These are phyloP conservation scores for Microtus ochrogaster DNA, from an alignment of 2,113 vertebrate genomes.

Conservation along the genomic window DNA sequence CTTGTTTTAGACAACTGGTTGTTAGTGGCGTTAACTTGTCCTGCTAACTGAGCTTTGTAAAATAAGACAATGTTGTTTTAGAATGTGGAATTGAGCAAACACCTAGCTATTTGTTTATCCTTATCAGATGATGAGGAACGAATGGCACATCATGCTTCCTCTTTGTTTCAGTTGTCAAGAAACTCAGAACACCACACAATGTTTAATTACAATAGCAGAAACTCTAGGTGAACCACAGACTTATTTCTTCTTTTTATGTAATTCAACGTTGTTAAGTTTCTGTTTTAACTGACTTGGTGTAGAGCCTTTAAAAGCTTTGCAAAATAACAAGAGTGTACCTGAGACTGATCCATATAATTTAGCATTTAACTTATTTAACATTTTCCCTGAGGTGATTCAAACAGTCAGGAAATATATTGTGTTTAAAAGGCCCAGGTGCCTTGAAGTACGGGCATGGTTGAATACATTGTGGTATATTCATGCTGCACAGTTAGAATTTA, in stretches of 20 bases:
- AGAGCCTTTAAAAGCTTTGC: slow-evolving; percentile 45
- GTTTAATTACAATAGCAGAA: slow-evolving; percentile 8
- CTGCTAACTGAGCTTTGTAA: slow-evolving; percentile 43
- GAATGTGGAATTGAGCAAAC: slow-evolving; percentile 41
- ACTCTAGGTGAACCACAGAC: neutral
- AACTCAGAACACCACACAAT: slow-evolving; percentile 38
- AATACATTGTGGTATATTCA: slow-evolving; percentile 23
- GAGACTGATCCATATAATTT: slow-evolving; percentile 50
- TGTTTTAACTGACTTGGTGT: slow-evolving; percentile 48
- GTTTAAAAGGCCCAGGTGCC: slow-evolving; percentile 55
- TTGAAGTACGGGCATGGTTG: slow-evolving; percentile 2
- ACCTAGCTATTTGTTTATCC: slow-evolving; percentile 50
- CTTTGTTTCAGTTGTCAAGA: slow-evolving; percentile 60
- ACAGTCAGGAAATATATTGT: slow-evolving; percentile 37
- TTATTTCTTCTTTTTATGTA: slow-evolving; percentile 54
- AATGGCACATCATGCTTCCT: slow-evolving; percentile 23
- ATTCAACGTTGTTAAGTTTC: slow-evolving; percentile 34
- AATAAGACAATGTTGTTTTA: slow-evolving; percentile 54
- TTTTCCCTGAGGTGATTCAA: slow-evolving; percentile 34
- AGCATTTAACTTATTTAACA: slow-evolving; percentile 53
- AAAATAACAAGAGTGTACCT: slow-evolving; percentile 38
- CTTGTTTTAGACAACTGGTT: neutral
- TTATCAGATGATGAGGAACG: slow-evolving; percentile 17
- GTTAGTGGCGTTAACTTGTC: slow-evolving; percentile 24
- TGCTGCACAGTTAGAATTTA: slow-evolving; percentile 35